phyloP scores from a whole-genome alignment of 2,888 invertebrate species.

The Oligia strigilis region DNA sequence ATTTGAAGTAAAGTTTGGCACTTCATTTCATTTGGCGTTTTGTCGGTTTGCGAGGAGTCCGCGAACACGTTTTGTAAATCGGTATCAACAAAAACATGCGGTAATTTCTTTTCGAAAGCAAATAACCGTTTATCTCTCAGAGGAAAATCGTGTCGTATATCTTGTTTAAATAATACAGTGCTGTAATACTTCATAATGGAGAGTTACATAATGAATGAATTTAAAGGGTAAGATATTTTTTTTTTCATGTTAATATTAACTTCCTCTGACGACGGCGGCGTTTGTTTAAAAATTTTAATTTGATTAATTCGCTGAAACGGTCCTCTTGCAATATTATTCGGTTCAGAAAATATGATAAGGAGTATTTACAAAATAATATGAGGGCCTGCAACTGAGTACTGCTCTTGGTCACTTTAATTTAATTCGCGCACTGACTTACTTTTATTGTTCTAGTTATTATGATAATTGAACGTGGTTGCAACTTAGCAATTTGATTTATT shows the following conservation, averaged over 20 bases:
- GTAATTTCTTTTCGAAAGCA: slow-evolving; percentile 69
- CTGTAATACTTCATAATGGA: slow-evolving; percentile 59
- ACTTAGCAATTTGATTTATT: background rate
- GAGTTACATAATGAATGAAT: slow-evolving; percentile 84
- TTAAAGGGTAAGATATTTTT: slow-evolving; percentile 74
- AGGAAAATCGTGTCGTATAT: slow-evolving; percentile 27
- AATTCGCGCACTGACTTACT: background rate
- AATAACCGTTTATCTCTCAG: slow-evolving; percentile 20
- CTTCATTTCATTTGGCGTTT: slow-evolving; percentile 43
- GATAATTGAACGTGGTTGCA: background rate
- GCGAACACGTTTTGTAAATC: slow-evolving; percentile 64
- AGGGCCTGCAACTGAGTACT: background rate
- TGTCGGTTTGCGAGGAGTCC: slow-evolving; percentile 38
- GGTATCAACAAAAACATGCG: slow-evolving; percentile 79
- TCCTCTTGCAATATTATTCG: slow-evolving; percentile 4
- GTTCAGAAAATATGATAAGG: slow-evolving; percentile 1
- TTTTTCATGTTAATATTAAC: slow-evolving; percentile 69
- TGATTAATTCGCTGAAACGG: slow-evolving; percentile 65
- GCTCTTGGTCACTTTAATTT: slow-evolving; percentile 1
- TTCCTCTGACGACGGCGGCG: slow-evolving; percentile 68
- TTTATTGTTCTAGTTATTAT: background rate
- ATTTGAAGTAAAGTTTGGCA: slow-evolving; percentile 45
- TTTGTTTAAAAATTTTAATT: slow-evolving; percentile 74
- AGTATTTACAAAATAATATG: background rate
- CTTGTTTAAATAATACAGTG: slow-evolving; percentile 38